A percentile compares a stretch with the other conserved stretches of the same genome.
phyloP scores from a whole-genome alignment of 2,113 vertebrate genomes.

The Microtus ochrogaster region DNA sequence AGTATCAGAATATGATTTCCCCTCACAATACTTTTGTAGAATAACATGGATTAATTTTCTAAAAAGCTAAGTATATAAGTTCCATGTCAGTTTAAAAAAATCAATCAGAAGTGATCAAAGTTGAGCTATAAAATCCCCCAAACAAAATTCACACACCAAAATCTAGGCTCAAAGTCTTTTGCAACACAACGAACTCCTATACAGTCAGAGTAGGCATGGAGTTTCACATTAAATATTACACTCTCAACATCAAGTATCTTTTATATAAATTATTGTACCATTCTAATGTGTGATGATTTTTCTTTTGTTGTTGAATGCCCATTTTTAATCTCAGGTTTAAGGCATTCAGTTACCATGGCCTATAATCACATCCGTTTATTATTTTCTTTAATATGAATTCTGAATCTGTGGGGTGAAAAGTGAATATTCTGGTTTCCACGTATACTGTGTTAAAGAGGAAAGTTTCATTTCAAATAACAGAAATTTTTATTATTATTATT shows the following conservation, averaged over 20 bases:
- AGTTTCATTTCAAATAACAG: too few species aligned
- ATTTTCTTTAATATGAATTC: too few species aligned
- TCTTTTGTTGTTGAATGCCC: too few species aligned
- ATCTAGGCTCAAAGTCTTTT: background rate
- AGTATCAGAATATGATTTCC: conserved; percentile 3
- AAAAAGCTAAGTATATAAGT: background rate
- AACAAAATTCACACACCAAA: background rate
- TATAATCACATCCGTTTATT: too few species aligned
- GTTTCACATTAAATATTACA: background rate
- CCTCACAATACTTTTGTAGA: background rate
- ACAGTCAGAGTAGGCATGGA: background rate
- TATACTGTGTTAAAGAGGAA: too few species aligned
- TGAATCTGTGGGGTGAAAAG: too few species aligned
- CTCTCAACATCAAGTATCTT: background rate
- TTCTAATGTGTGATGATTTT: background rate
- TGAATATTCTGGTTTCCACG: too few species aligned
- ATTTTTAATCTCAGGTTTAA: too few species aligned
- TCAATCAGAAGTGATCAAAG: conserved; percentile 2
- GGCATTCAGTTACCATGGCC: too few species aligned
- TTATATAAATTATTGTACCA: background rate
- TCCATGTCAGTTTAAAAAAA: background rate
- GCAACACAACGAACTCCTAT: background rate
- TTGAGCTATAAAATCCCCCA: background rate
- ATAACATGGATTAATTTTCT: conserved; percentile 2
- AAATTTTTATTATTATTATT: too few species aligned